These are phyloP conservation scores for Mandrillus leucophaeus DNA, from an alignment of 2,113 vertebrate species.

Conservation along the genomic window DNA sequence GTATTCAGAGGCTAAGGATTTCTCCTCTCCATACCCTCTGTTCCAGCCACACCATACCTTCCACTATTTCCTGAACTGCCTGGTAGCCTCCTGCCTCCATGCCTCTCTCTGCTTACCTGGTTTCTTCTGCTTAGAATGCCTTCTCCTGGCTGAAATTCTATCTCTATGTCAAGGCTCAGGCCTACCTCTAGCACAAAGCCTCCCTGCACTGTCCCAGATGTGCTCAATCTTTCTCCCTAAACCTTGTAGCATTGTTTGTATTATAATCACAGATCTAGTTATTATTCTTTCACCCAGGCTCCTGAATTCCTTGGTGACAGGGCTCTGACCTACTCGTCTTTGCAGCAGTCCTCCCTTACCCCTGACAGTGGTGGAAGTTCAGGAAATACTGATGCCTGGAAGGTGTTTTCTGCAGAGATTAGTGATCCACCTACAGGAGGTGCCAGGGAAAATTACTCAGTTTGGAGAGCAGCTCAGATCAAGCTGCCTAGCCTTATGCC, in stretches of 20 bases:
- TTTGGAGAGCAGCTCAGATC: not conserved
- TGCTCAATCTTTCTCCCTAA: not conserved
- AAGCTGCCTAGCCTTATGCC: not conserved
- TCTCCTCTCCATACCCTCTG: not conserved
- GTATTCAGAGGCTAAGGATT: not conserved
- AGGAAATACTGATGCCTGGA: not conserved
- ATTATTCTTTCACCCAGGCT: not conserved
- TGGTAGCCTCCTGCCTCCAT: not conserved
- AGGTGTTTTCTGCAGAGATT: not conserved
- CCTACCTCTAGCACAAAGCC: not conserved
- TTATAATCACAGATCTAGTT: not conserved
- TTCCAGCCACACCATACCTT: not conserved
- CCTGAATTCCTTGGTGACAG: not conserved
- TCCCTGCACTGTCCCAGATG: not conserved
- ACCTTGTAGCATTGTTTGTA: not conserved
- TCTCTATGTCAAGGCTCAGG: not conserved
- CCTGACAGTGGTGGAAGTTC: not conserved
- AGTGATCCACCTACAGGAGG: not conserved
- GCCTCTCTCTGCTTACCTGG: not conserved
- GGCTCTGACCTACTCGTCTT: conserved; percentile 6
- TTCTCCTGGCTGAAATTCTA: not conserved
- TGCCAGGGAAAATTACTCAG: not conserved
- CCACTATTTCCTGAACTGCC: not conserved
- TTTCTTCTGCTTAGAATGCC: not conserved
- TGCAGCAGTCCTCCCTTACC: not conserved